Percentiles rank a stretch among this genome's conserved stretches.
These are phyloP conservation scores for Junonia oenone DNA, from an alignment of 2,888 invertebrate genomes.

Conservation along the genomic window DNA sequence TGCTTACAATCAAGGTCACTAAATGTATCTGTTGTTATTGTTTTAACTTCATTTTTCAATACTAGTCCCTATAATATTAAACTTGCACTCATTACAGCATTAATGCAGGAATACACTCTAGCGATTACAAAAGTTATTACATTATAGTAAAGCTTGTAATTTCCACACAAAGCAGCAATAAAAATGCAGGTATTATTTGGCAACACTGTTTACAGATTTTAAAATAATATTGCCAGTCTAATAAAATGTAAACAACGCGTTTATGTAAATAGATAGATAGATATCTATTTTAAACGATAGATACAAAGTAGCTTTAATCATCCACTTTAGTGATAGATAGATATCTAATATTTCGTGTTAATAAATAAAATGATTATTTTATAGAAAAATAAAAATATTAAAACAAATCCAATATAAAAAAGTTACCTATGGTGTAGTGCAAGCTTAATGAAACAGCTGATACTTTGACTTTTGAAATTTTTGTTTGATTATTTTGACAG, in stretches of 20 bases:
- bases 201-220: neutral
- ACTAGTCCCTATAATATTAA: neutral
- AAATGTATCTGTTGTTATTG: conserved; percentile 26
- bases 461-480: neutral
- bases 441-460: neutral
- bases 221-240: neutral
- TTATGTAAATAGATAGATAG: too few species aligned
- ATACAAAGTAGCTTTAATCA: too few species aligned
- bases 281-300: too few species aligned
- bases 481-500: neutral
- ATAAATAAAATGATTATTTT: too few species aligned
- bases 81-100: neutral
- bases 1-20: conserved; percentile 35
- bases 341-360: too few species aligned
- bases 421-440: too few species aligned
- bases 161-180: conserved; percentile 13
- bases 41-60: neutral
- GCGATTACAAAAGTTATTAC: neutral
- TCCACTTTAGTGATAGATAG: too few species aligned
- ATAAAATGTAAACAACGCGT: neutral
- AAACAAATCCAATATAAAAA: too few species aligned
- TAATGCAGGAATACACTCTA: neutral
- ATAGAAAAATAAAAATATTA: too few species aligned
- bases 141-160: conserved; percentile 13
- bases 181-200: neutral